Percentiles rank a stretch among this genome's conserved stretches.
Evolutionary conservation across 37 sponge, comb jelly and placozoan species (phyloP).

Genomic region (Ianthella basta): DNA sequence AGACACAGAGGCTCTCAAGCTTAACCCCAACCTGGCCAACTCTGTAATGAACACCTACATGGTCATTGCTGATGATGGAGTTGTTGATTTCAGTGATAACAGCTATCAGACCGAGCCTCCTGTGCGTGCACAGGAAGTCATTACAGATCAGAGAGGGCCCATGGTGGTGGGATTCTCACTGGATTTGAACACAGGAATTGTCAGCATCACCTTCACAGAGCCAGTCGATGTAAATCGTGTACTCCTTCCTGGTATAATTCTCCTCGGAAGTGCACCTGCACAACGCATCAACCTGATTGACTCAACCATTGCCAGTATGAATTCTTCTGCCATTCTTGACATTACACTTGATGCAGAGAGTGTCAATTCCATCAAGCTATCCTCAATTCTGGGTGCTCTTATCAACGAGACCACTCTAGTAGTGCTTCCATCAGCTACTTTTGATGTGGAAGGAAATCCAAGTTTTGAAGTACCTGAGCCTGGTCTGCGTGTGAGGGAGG

Average conservation of each 20-base stretch:
- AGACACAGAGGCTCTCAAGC: slow-evolving; percentile 76
- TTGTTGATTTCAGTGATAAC: slow-evolving; percentile 65
- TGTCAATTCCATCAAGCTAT: slow-evolving; percentile 61
- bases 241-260: slow-evolving; percentile 38
- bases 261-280: slow-evolving; percentile 17
- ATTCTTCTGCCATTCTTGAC: slow-evolving; percentile 39
- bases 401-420: slow-evolving; percentile 54
- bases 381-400: slow-evolving; percentile 28
- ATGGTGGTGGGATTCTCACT: slow-evolving; percentile 46
- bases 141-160: slow-evolving; percentile 67
- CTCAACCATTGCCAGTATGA: slow-evolving; percentile 36
- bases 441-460: slow-evolving; percentile 62
- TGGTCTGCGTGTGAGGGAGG: slow-evolving; percentile 9
- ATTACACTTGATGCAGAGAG: slow-evolving; percentile 55
- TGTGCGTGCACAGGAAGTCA: slow-evolving; percentile 49
- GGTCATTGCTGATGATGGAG: slow-evolving; percentile 30
- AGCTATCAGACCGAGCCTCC: slow-evolving; percentile 38
- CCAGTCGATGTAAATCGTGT: slow-evolving; percentile 46
- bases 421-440: slow-evolving; percentile 30
- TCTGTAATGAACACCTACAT: slow-evolving; percentile 62
- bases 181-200: slow-evolving; percentile 61
- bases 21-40: slow-evolving; percentile 59
- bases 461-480: slow-evolving; percentile 43
- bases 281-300: slow-evolving; percentile 32
- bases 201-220: slow-evolving; percentile 80